Conservation (phyloP, 2,113 vertebrate species). For the Epinephelus moara region DNA sequence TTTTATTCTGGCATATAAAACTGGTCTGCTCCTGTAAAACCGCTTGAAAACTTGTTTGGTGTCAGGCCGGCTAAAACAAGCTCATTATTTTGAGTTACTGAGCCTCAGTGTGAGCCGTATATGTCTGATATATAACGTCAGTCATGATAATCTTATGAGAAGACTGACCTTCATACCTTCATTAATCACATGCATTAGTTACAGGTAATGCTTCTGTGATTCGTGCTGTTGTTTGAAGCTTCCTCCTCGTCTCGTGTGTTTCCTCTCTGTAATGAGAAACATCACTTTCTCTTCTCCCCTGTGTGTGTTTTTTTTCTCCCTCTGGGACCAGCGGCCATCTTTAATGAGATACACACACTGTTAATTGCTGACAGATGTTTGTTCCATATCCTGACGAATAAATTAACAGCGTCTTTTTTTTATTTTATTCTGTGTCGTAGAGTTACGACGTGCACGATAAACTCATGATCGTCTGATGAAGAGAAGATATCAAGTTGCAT, state of each 20-base stretch:
- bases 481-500: background rate
- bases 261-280: conserved; percentile 14
- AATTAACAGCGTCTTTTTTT: background rate
- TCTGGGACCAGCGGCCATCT: conserved; percentile 17
- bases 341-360: conserved; percentile 23
- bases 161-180: background rate
- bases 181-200: background rate
- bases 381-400: background rate
- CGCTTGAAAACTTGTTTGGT: too few relatives aligned
- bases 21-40: too few relatives aligned
- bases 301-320: background rate
- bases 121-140: background rate
- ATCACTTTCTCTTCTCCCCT: background rate
- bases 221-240: background rate
- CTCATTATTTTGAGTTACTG: background rate
- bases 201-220: background rate
- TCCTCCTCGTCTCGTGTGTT: background rate
- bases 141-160: background rate
- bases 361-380: conserved; percentile 30
- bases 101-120: too few relatives aligned
- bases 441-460: background rate
- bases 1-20: too few relatives aligned
- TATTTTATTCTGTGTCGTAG: background rate
- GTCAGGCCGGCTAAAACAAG: background rate
- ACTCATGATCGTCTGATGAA: too few relatives aligned